These are phyloP conservation scores for Neomorphus geoffroyi DNA, from an alignment of 2,797 vertebrate species.

Conservation along the genomic window DNA sequence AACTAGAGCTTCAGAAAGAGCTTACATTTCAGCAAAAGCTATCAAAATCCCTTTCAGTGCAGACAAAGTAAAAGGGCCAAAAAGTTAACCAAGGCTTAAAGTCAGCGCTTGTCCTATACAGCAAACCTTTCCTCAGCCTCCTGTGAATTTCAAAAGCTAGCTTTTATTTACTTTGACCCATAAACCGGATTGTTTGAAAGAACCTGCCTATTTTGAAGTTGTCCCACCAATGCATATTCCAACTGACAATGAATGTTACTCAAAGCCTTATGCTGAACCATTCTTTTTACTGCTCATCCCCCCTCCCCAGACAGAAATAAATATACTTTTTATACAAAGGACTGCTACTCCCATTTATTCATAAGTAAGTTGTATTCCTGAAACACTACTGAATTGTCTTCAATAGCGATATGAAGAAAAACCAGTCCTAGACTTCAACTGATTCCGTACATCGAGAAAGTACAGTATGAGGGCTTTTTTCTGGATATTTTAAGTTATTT, in stretches of 20 bases:
- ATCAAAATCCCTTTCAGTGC: not conserved
- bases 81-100: not conserved
- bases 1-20: not conserved
- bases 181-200: not conserved
- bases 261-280: not conserved
- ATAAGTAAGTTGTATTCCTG: not conserved
- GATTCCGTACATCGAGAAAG: not conserved
- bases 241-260: not conserved
- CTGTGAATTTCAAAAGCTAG: not conserved
- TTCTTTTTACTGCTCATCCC: not conserved
- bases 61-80: not conserved
- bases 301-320: not conserved
- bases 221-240: not conserved
- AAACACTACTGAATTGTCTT: not conserved
- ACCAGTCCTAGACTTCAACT: not conserved
- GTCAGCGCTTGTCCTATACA: not conserved
- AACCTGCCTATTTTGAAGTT: not conserved
- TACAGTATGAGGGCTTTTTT: not conserved
- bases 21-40: not conserved
- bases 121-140: not conserved
- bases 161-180: not conserved
- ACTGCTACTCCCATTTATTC: not conserved
- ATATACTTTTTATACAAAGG: not conserved
- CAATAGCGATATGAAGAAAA: not conserved
- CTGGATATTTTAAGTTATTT: not conserved